Evolutionary conservation across 2,888 invertebrate genomes (phyloP).

Genomic region (Dicyrtoma fusca): DNA sequence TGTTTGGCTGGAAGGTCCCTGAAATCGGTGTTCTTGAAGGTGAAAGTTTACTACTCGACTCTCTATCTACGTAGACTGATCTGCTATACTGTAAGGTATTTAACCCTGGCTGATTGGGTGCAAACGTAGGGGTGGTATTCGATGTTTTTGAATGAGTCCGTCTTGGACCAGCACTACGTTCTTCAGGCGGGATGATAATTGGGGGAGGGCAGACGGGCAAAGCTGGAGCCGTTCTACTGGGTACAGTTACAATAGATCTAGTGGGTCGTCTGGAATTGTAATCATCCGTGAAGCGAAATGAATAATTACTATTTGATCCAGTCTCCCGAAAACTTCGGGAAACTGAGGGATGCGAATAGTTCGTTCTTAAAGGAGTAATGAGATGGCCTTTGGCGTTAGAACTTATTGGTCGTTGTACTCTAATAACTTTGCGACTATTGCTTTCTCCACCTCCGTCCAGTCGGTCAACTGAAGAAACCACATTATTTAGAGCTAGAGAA

Average conservation of each 20-base stretch:
- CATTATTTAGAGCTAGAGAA: conserved; percentile 10
- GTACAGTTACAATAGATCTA: neutral
- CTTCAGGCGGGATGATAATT: no score
- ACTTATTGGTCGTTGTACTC: conserved; percentile 43
- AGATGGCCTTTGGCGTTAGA: conserved; percentile 39
- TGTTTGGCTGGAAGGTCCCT: no score
- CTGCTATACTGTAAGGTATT: no score
- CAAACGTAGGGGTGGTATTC: neutral
- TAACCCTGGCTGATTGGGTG: no score
- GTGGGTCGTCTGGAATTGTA: neutral
- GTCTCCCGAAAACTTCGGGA: conserved; percentile 11
- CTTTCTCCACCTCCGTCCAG: neutral
- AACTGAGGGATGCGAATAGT: neutral
- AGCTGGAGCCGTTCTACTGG: conserved; percentile 15
- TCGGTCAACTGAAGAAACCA: neutral
- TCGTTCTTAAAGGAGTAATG: conserved; percentile 19
- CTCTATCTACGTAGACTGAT: no score
- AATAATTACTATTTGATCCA: neutral
- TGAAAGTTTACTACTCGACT: no score
- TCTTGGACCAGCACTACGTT: neutral
- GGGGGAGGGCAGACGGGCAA: conserved; percentile 2
- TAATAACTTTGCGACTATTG: neutral
- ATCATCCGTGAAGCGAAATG: neutral
- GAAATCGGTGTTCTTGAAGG: no score
- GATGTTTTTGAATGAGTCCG: neutral